Conservation (phyloP, 64 coral and sea anemone species). For the Pachyseris speciosa region DNA sequence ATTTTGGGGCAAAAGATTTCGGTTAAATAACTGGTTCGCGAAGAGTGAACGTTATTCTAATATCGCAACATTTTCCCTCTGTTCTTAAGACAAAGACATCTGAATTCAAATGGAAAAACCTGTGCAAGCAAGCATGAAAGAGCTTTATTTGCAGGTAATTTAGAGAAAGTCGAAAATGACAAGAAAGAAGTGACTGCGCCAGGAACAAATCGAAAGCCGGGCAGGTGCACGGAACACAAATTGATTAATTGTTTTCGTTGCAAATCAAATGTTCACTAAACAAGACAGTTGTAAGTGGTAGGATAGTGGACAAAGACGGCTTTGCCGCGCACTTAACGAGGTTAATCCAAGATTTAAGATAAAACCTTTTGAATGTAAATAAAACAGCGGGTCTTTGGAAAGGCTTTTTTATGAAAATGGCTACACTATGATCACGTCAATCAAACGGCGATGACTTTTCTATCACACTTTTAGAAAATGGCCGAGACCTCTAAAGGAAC, state of each 20-base stretch:
- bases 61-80: no score
- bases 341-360: background rate
- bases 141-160: no score
- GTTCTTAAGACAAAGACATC: no score
- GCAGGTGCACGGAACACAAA: background rate
- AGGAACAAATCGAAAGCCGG: background rate
- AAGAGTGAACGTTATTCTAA: no score
- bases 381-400: constrained; percentile 9
- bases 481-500: no score
- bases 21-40: no score
- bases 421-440: background rate
- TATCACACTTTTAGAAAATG: no score
- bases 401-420: background rate
- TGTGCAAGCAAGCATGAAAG: no score
- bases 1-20: no score
- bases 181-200: no score
- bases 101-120: no score
- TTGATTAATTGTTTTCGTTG: background rate
- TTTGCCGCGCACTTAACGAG: background rate
- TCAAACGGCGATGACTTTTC: background rate
- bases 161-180: background rate
- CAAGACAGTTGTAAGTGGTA: background rate
- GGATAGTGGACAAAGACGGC: background rate
- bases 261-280: background rate
- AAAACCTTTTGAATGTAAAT: background rate